Evolutionary conservation across 2,797 vertebrate genomes (phyloP).

Genomic region (Acanthurus tractus): DNA sequence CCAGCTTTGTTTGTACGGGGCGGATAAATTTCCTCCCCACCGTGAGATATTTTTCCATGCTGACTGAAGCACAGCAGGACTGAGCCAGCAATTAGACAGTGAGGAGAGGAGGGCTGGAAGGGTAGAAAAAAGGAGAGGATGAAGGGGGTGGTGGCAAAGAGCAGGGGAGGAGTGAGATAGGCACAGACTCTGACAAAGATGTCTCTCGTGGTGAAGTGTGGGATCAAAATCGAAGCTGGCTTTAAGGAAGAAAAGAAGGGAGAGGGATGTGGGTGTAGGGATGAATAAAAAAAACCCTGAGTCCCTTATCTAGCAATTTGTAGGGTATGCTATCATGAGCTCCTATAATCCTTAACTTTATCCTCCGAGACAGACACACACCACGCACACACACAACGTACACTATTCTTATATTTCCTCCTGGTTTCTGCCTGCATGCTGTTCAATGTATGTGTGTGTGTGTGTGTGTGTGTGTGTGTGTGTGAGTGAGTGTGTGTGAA

Average conservation of each 20-base stretch:
- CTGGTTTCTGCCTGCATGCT: constrained; percentile 23
- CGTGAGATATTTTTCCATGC: constrained; percentile 75
- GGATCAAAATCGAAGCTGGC: constrained; percentile 69
- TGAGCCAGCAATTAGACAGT: constrained; percentile 77
- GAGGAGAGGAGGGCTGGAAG: constrained; percentile 63
- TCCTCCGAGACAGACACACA: constrained; percentile 59
- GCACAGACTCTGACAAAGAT: constrained; percentile 63
- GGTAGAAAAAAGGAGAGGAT: constrained; percentile 36
- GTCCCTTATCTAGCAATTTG: constrained; percentile 74
- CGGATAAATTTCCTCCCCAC: constrained; percentile 70
- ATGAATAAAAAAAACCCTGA: constrained; percentile 59
- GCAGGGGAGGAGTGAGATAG: constrained; percentile 46
- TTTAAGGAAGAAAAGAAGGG: constrained; percentile 64
- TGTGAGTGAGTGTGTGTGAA: constrained; percentile 6
- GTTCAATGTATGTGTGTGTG: background rate
- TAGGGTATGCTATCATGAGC: constrained; percentile 69
- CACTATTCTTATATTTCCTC: constrained; percentile 49
- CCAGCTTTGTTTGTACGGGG: constrained; percentile 67
- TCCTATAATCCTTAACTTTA: constrained; percentile 75
- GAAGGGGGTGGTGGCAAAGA: constrained; percentile 24
- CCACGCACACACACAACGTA: constrained; percentile 28
- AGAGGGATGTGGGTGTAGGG: constrained; percentile 58
- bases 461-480: background rate
- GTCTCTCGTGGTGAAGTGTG: constrained; percentile 69
- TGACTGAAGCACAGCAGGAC: constrained; percentile 79